Conservation (phyloP, 2,797 vertebrate genomes). For the Fundulus diaphanus region DNA sequence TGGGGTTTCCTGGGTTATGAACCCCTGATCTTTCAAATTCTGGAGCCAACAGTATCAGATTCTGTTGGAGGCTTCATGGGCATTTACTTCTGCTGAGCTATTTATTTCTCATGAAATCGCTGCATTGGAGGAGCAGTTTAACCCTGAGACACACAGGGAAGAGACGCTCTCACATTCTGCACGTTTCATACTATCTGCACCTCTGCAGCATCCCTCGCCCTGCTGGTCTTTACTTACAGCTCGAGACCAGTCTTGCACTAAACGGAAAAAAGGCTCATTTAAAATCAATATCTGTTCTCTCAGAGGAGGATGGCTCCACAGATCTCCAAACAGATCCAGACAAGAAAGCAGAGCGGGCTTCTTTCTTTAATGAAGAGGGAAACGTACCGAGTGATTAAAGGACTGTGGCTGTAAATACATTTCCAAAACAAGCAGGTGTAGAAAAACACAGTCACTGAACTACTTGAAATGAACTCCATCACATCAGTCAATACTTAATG, state of each 20-base stretch:
- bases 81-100: not conserved
- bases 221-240: not conserved
- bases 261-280: conserved; percentile 54
- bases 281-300: conserved; percentile 47
- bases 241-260: conserved; percentile 36
- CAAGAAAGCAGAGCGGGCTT: conserved; percentile 29
- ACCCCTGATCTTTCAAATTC: not conserved
- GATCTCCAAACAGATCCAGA: conserved; percentile 40
- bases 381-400: conserved; percentile 40
- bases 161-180: not conserved
- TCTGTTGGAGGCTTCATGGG: not conserved
- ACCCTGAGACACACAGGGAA: not conserved
- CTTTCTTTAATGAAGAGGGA: conserved; percentile 41
- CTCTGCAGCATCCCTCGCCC: conserved; percentile 1
- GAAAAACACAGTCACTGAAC: not conserved
- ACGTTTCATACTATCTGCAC: not conserved
- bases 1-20: not conserved
- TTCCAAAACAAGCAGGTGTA: not conserved
- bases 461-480: not conserved
- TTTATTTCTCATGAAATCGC: not conserved
- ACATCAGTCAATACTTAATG: no score
- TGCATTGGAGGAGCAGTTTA: not conserved
- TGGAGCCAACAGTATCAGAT: not conserved
- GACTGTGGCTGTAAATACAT: conserved; percentile 12
- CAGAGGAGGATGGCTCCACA: conserved; percentile 19